A percentile compares a stretch with the other conserved stretches of the same genome.
Conservation (phyloP, 2,113 vertebrate genomes). For the Phaethon lepturus region DNA sequence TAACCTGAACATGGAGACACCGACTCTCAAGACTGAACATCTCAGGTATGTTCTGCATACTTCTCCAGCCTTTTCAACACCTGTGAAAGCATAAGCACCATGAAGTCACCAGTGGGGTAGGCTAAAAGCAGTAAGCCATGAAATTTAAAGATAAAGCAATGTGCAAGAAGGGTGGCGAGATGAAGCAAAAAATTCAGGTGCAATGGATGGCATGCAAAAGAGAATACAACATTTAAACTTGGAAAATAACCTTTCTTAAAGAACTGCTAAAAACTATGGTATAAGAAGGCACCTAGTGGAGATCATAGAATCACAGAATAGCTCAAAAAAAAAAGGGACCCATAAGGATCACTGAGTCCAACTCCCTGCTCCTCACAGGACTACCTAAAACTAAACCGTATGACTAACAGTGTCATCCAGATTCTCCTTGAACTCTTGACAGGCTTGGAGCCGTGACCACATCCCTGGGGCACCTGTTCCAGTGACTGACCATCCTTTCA, state of each 20-base stretch:
- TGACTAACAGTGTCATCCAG: rapidly evolving
- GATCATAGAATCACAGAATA: neutral
- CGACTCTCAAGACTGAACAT: neutral
- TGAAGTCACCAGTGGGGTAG: neutral
- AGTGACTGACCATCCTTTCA: neutral
- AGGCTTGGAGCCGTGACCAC: neutral
- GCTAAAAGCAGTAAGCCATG: neutral
- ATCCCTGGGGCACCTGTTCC: neutral
- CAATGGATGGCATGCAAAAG: neutral
- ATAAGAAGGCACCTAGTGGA: neutral
- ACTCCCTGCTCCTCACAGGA: neutral
- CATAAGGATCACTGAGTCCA: neutral
- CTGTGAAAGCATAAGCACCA: neutral
- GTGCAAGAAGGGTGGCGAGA: neutral
- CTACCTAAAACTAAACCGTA: neutral
- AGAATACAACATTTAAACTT: neutral
- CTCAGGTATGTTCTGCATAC: neutral
- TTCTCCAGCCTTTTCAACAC: neutral
- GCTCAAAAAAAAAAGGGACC: neutral
- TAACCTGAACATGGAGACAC: neutral
- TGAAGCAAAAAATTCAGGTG: neutral
- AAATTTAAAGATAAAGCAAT: neutral
- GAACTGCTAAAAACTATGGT: neutral
- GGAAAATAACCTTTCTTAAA: neutral
- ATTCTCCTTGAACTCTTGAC: neutral